These are phyloP conservation scores for Bicyclus anynana DNA, from an alignment of 1,140 invertebrate genomes.

Conservation along the genomic window DNA sequence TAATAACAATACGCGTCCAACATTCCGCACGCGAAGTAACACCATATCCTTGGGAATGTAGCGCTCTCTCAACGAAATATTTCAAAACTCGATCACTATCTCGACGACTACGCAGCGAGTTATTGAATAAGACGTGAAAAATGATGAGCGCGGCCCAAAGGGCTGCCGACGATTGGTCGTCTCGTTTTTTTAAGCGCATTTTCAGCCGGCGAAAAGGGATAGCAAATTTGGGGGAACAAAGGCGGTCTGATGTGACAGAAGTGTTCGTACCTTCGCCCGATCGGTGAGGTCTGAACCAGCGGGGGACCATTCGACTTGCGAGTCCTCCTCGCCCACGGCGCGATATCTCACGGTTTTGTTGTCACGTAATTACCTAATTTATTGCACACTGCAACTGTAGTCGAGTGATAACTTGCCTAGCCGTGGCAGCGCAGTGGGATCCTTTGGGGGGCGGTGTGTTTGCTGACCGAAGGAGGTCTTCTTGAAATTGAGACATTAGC, in stretches of 20 bases:
- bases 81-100: conserved; percentile 74
- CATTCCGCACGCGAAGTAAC: conserved; percentile 74
- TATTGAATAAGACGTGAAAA: conserved; percentile 76
- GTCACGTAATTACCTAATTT: conserved; percentile 71
- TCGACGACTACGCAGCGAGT: conserved; percentile 64
- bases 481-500: conserved; percentile 68
- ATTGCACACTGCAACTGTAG: conserved; percentile 58
- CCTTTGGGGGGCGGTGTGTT: conserved; percentile 58
- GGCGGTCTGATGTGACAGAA: conserved; percentile 65
- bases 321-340: conserved; percentile 48
- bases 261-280: conserved; percentile 40
- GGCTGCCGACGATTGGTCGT: conserved; percentile 55
- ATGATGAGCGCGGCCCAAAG: conserved; percentile 68
- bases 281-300: conserved; percentile 61
- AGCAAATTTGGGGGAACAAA: conserved; percentile 66
- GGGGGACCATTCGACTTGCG: conserved; percentile 44
- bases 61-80: conserved; percentile 69
- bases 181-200: conserved; percentile 43
- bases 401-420: conserved; percentile 42
- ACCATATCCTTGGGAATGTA: conserved; percentile 75
- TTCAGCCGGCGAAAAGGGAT: conserved; percentile 51
- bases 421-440: conserved; percentile 43
- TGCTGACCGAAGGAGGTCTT: conserved; percentile 55
- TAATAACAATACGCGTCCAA: conserved; percentile 46
- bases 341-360: conserved; percentile 68